Base-by-base conservation (phyloP, 2,113 vertebrate genomes). In the Nibea coibor region DNA sequence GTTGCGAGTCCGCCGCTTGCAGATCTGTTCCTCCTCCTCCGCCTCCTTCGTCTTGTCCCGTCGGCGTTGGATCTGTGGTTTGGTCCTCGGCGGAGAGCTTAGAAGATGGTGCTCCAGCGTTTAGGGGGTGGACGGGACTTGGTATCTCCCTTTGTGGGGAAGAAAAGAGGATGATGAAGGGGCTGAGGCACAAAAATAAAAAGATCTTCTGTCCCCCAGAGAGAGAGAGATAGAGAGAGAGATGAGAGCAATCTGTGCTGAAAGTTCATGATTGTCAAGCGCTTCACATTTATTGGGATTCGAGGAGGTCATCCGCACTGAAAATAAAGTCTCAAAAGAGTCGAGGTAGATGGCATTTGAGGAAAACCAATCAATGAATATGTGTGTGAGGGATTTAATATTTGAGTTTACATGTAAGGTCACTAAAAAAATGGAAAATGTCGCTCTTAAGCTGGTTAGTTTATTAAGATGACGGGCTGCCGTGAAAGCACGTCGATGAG, bases 91-190 rank as follows among this genome's bases (percentile, higher is more conserved):
- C 35, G 63, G 80, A 77, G 88, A 85, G 90, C 87, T 94, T 80
- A 95, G 93, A 95, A 95, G 92, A 95, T 95, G 94, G 95, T 95
- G 91, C 95, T 95, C 95, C 95, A 95, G 93, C 95, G 95, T 93
- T 95, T 95, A 31, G 95, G 93, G 81, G 95, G 95, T 35, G 93
- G 86, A 61, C 94, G 94, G 92, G 95, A 92, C 92, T 94, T 93
- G 84, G 86, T 87, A 61, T 95, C 94, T 93, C 94, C 95, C 95
- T 95, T 39, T 39, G 88, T 3, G 43, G 35, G 67, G 50, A 56
- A 11, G 4, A 50, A 39, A 39, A 35, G 14, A 62, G n/a, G 31
- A 67, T 3, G 51, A 75, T 1, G 42, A 72, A 3, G 8, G 8
- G 10, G 47, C 19, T 72, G 72, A 65, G 45, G 2, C 35, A 7